Conservation (phyloP, 1,140 invertebrate genomes). For the Cydia pomonella region DNA sequence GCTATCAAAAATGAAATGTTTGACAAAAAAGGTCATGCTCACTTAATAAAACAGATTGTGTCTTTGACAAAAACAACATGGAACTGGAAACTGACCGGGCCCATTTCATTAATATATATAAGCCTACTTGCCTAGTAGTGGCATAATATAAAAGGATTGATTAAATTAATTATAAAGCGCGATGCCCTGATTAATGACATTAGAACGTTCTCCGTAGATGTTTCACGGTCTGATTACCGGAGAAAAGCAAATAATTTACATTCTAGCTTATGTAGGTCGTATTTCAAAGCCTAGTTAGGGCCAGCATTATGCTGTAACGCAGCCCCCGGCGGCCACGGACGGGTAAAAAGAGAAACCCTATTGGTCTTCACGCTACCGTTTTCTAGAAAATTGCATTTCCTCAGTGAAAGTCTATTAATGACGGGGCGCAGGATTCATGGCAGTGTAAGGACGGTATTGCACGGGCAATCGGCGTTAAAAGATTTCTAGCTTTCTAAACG, state of each 20-base stretch:
- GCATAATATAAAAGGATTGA: not conserved
- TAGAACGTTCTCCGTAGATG: not conserved
- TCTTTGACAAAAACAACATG: no score
- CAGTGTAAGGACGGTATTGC: constrained; percentile 58
- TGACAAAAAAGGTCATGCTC: no score
- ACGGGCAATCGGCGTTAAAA: constrained; percentile 43
- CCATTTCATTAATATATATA: no score
- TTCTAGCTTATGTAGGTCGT: constrained; percentile 54
- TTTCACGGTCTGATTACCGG: constrained; percentile 35
- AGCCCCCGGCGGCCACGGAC: constrained; percentile 61
- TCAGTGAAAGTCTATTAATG: constrained; percentile 72
- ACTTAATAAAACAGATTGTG: no score
- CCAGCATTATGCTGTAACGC: constrained; percentile 65
- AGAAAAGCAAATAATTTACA: constrained; percentile 50
- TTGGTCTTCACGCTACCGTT: constrained; percentile 73
- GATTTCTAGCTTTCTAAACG: constrained; percentile 47
- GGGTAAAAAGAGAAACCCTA: constrained; percentile 72
- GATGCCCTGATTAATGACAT: not conserved
- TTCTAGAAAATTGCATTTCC: constrained; percentile 78
- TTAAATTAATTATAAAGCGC: not conserved
- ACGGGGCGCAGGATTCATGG: constrained; percentile 62
- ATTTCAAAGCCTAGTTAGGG: constrained; percentile 54
- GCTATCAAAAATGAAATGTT: no score
- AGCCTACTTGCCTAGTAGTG: no score
- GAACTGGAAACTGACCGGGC: no score